These are phyloP conservation scores for Galeruca laticollis DNA, from an alignment of 2,888 invertebrate species.

Conservation along the genomic window DNA sequence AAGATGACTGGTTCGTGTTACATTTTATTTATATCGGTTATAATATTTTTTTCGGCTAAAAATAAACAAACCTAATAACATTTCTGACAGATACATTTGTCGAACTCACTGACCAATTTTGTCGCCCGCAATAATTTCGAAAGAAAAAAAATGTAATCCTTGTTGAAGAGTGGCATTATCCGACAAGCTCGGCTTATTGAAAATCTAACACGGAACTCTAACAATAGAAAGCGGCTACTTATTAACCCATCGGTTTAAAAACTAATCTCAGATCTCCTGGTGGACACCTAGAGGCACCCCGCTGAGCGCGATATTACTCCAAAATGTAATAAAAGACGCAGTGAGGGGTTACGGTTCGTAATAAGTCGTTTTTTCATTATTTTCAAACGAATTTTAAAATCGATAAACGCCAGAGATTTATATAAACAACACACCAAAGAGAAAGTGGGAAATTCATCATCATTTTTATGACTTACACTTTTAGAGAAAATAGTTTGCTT, in stretches of 20 bases:
- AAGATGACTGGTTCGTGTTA: slow-evolving; percentile 24
- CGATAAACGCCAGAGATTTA: no score
- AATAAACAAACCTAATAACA: no score
- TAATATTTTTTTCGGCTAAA: no score
- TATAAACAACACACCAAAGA: no score
- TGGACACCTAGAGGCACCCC: slow-evolving; percentile 59
- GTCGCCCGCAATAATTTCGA: background rate
- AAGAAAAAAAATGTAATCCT: background rate
- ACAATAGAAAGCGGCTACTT: slow-evolving; percentile 48
- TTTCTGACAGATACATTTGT: background rate
- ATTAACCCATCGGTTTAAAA: slow-evolving; percentile 55
- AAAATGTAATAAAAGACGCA: slow-evolving; percentile 41
- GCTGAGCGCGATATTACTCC: slow-evolving; percentile 51
- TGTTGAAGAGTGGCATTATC: slow-evolving; percentile 3
- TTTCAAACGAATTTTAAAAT: slow-evolving; percentile 15
- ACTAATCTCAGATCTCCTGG: slow-evolving; percentile 60
- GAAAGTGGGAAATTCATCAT: no score
- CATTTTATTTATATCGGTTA: slow-evolving; percentile 1
- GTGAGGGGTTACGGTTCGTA: slow-evolving; percentile 31
- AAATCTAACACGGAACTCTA: slow-evolving; percentile 33
- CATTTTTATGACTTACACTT: no score
- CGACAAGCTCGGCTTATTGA: slow-evolving; percentile 11
- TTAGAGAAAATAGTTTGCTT: no score
- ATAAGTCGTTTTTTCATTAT: slow-evolving; percentile 13
- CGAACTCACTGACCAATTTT: background rate